phyloP scores from a whole-genome alignment of 2,888 invertebrate species.

The Drosophila suboccidentalis region DNA sequence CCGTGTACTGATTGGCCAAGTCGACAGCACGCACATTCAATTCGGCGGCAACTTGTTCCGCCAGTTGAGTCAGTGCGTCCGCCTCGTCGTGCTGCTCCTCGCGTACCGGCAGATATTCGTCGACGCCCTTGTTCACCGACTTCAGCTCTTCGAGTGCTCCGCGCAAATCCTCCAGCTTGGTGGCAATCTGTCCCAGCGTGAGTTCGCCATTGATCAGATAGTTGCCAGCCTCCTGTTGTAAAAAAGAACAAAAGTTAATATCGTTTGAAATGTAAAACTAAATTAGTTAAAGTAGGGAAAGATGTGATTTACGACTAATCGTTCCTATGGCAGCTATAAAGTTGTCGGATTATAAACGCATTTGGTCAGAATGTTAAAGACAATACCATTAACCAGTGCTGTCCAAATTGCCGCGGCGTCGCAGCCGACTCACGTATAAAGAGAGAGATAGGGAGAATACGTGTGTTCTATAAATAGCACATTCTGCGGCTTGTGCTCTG shows the following conservation, averaged over 20 bases:
- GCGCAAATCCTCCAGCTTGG: slow-evolving; percentile 84
- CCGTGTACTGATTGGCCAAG: slow-evolving; percentile 80
- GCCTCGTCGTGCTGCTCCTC: slow-evolving; percentile 87
- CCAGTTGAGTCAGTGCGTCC: slow-evolving; percentile 87
- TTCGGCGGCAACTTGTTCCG: slow-evolving; percentile 88
- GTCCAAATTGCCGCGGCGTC: too few species aligned
- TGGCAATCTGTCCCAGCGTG: slow-evolving; percentile 85
- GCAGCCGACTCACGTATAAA: too few species aligned
- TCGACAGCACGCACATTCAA: slow-evolving; percentile 86
- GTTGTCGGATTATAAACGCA: neutral
- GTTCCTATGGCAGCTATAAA: neutral
- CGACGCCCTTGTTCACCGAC: slow-evolving; percentile 86
- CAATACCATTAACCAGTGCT: too few species aligned
- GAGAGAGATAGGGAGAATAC: too few species aligned
- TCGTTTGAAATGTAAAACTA: neutral
- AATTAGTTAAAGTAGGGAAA: neutral
- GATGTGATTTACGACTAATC: neutral
- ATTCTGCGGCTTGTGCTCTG: too few species aligned
- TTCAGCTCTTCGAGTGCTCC: slow-evolving; percentile 87
- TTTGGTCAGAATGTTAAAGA: neutral
- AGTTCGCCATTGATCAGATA: slow-evolving; percentile 87
- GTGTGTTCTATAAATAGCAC: too few species aligned
- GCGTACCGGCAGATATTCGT: slow-evolving; percentile 86
- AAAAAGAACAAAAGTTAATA: neutral
- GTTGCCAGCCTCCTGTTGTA: slow-evolving; percentile 82